Conservation (phyloP, 2,888 invertebrate species). For the Chalcis sispes region DNA sequence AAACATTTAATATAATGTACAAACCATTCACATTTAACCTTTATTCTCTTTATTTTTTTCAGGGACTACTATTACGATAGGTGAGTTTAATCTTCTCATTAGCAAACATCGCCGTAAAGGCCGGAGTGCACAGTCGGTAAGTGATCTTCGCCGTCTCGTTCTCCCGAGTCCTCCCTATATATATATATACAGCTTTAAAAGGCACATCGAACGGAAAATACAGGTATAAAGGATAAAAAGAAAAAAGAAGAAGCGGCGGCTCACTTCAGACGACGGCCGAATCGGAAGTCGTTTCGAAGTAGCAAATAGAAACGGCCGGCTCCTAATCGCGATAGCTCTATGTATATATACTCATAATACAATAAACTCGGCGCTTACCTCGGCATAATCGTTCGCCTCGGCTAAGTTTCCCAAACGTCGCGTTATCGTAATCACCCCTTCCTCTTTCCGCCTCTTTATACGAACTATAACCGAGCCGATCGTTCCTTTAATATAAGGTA, state of each 20-base stretch:
- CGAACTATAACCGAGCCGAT: too few relatives aligned
- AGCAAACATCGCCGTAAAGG: neutral
- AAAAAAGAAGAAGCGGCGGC: neutral
- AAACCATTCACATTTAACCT: neutral
- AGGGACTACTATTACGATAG: constrained; percentile 85
- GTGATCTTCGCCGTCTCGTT: too few relatives aligned
- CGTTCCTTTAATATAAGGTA: too few relatives aligned
- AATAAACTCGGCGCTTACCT: constrained; percentile 24
- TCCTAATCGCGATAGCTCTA: constrained; percentile 22
- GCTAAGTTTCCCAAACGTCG: constrained; percentile 27
- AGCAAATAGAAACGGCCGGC: constrained; percentile 7
- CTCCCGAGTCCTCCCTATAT: too few relatives aligned
- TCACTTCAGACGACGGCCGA: too few relatives aligned
- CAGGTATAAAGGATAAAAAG: neutral
- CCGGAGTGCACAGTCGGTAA: constrained; percentile 11
- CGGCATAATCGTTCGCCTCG: constrained; percentile 43
- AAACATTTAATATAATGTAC: neutral
- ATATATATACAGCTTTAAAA: neutral
- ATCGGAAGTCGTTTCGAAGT: neutral
- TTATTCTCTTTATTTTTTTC: constrained; percentile 77
- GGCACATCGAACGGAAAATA: constrained; percentile 14
- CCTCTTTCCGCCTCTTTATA: neutral
- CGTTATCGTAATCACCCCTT: constrained; percentile 18
- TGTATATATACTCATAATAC: constrained; percentile 24
- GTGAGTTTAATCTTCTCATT: constrained; percentile 74